Conservation (phyloP, 2,888 invertebrate genomes). For the Conus canariensis region DNA sequence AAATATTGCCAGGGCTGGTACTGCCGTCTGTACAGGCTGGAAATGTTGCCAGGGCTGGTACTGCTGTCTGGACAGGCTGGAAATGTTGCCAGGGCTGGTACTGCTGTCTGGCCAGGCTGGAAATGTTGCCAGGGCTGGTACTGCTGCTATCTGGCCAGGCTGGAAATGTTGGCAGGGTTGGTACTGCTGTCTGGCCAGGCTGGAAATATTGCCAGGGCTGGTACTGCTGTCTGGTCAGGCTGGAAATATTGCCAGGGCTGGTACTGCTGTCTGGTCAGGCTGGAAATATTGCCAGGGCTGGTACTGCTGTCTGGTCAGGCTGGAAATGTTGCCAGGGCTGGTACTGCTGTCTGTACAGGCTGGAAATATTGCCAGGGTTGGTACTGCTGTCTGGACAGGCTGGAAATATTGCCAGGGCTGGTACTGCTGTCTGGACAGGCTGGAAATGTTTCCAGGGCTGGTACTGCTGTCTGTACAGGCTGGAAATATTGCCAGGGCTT, state of each 20-base stretch:
- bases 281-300: not conserved
- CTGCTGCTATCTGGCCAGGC: not conserved
- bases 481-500: not conserved
- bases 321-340: not conserved
- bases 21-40: not conserved
- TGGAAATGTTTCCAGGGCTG: not conserved
- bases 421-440: not conserved
- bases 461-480: not conserved
- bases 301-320: not conserved
- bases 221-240: not conserved
- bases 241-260: not conserved
- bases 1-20: no score
- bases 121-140: no score
- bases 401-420: not conserved
- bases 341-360: not conserved
- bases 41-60: no score
- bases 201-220: not conserved
- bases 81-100: no score
- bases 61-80: not conserved
- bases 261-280: not conserved
- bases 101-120: not conserved
- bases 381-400: not conserved
- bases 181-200: not conserved
- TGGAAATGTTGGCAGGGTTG: not conserved
- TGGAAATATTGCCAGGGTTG: not conserved